Evolutionary conservation across 2,888 invertebrate species (phyloP), one percentile per base, ranked within the genome.

Genomic region (Drosophila tanythrix): DNA sequence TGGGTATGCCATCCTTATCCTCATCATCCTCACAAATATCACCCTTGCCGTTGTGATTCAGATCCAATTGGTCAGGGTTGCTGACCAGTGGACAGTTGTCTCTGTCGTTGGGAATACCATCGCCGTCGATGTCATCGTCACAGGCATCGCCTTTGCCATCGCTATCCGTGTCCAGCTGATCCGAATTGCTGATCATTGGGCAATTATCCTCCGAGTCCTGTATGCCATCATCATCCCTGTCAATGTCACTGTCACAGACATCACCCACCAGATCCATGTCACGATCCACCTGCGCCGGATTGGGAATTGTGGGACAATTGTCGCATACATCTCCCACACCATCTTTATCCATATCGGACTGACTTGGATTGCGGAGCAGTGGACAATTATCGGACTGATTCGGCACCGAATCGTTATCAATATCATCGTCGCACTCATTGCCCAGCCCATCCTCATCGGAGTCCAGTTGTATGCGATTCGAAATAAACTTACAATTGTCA

Each of bases 191-290:
- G 35, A 96, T 94, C 81, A 95, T 95, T 0, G 96, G 96, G 91
- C 99, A 99, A 93, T 99, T 99, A 93, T 99, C 99, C 66, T 95
- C 93, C 29, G 96, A 95, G 88, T 98, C 98, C 92, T 97, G 97
- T 36, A 98, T 94, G 7, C 98, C 97, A 92, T 98, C 97, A 51
- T 91, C 89, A 64, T 98, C 98, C 15, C 95, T 94, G 92, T 99
- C 99, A 29, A 95, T 95, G 85, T 97, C 97, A 70, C 94, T 97
- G 92, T 99, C 99, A 90, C 99, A 99, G 4, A 96, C 96, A 92
- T 99, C 98, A 1, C 99, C 99, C 8, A 98, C 95, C 57, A 96
- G 94, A 93, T 99, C 98, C 56, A 95, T 94, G 90, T 99, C 98
- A 0, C 94, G 93, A 92, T 99, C 98, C 58, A 95, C 94, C 90